These are phyloP conservation scores for Branchinecta lindahli DNA, from an alignment of 1,140 invertebrate species.

Conservation along the genomic window DNA sequence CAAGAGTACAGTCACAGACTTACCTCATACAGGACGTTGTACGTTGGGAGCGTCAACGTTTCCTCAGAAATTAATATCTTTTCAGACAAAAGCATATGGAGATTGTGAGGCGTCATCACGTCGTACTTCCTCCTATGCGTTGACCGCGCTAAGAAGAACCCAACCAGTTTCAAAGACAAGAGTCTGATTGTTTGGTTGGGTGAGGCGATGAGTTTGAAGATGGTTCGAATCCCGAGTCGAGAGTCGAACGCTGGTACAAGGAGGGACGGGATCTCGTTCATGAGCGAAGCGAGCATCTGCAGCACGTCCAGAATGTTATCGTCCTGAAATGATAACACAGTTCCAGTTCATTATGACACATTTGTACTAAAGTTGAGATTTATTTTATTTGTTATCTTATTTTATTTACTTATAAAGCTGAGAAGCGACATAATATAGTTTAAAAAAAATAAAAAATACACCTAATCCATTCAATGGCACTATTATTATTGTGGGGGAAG, in stretches of 20 bases:
- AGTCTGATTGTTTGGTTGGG: conserved; percentile 88
- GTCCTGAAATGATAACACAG: conserved; percentile 47
- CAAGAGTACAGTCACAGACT: conserved; percentile 13
- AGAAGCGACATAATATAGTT: no score
- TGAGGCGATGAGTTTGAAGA: conserved; percentile 90
- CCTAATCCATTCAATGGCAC: no score
- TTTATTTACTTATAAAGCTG: no score
- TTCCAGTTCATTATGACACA: conserved; percentile 22
- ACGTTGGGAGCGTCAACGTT: conserved; percentile 75
- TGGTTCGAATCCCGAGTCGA: conserved; percentile 85
- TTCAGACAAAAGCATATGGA: conserved; percentile 90
- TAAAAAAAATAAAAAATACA: no score
- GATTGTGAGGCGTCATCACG: conserved; percentile 93
- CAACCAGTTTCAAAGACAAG: conserved; percentile 83
- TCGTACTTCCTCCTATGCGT: conserved; percentile 95
- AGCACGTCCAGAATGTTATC: conserved; percentile 97
- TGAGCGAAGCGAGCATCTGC: conserved; percentile 87
- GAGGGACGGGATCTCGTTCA: conserved; percentile 94
- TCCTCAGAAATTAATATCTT: conserved; percentile 75
- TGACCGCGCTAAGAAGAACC: conserved; percentile 81
- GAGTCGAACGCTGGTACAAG: conserved; percentile 98
- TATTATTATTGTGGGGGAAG: no score
- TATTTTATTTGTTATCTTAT: no score
- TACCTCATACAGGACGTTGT: conserved; percentile 97
- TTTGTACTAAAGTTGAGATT: no score